Percentiles rank a stretch among this genome's conserved stretches.
These are phyloP conservation scores for Chrysogorgia sp. DNA, from an alignment of 92 coral and sea anemone species.

Conservation along the genomic window DNA sequence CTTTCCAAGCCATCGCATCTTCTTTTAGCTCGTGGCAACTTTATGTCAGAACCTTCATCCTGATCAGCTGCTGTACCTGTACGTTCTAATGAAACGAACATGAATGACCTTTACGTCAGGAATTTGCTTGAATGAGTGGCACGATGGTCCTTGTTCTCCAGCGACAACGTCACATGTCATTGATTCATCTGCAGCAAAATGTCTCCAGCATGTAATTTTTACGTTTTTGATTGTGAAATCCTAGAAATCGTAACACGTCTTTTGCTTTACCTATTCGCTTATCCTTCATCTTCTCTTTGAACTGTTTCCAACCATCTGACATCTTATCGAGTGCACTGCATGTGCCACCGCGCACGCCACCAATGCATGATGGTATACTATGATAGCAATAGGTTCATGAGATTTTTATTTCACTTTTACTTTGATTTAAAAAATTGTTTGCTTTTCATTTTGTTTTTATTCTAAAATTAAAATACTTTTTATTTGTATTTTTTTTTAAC, in stretches of 20 bases:
- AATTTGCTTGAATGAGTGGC: too few relatives aligned
- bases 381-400: slow-evolving; percentile 27
- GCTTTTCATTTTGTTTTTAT: slow-evolving; percentile 18
- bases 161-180: too few relatives aligned
- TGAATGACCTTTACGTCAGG: slow-evolving; percentile 57
- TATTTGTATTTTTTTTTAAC: slow-evolving; percentile 3
- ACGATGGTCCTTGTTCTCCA: too few relatives aligned
- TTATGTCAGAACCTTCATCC: slow-evolving; percentile 32
- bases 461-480: slow-evolving; percentile 25
- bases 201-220: slow-evolving; percentile 50
- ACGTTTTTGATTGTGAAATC: slow-evolving; percentile 50
- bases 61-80: too few relatives aligned
- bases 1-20: not conserved
- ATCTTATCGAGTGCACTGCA: not conserved
- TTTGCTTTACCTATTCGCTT: not conserved
- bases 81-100: slow-evolving; percentile 52
- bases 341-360: not conserved
- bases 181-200: slow-evolving; percentile 29
- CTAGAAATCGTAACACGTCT: not conserved
- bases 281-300: not conserved
- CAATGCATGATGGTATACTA: slow-evolving; percentile 40
- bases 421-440: not conserved
- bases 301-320: not conserved
- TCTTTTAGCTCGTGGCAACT: not conserved
- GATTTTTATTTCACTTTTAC: not conserved